phyloP scores from a whole-genome alignment of 2,888 invertebrate genomes.

The Aphrophora alni region DNA sequence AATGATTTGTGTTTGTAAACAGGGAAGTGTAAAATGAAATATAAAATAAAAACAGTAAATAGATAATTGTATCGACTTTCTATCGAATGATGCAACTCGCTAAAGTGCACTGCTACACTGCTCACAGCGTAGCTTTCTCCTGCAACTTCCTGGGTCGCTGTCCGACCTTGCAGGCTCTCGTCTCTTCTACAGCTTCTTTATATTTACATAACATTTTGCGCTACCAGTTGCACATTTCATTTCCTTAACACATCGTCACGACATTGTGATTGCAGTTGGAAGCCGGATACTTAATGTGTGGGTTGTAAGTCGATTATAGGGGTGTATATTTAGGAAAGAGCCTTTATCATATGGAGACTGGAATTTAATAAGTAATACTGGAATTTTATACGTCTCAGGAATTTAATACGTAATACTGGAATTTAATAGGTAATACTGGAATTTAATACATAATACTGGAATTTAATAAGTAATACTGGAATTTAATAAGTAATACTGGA shows the following conservation, averaged over 20 bases:
- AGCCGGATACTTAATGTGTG: too few species aligned
- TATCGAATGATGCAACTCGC: not conserved
- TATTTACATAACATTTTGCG: not conserved
- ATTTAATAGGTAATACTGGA: too few species aligned
- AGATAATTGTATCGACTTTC: not conserved
- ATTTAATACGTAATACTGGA: too few species aligned
- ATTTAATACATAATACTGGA: too few species aligned
- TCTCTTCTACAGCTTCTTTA: not conserved
- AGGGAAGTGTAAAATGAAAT: not conserved
- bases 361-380: too few species aligned
- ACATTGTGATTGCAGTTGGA: not conserved
- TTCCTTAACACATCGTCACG: not conserved
- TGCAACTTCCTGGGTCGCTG: constrained; percentile 46
- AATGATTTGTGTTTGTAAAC: not conserved
- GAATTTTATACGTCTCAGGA: too few species aligned
- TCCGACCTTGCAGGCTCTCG: constrained; percentile 41
- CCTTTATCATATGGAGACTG: too few species aligned
- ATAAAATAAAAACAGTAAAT: constrained; percentile 4
- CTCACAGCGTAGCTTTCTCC: not conserved
- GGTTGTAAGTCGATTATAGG: too few species aligned
- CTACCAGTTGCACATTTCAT: not conserved
- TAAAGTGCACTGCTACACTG: not conserved
- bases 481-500: too few species aligned
- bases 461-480: too few species aligned
- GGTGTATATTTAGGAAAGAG: too few species aligned